Evolutionary conservation across 2,797 vertebrate genomes (phyloP).

Genomic region (Mormyrus hasselquistii): DNA sequence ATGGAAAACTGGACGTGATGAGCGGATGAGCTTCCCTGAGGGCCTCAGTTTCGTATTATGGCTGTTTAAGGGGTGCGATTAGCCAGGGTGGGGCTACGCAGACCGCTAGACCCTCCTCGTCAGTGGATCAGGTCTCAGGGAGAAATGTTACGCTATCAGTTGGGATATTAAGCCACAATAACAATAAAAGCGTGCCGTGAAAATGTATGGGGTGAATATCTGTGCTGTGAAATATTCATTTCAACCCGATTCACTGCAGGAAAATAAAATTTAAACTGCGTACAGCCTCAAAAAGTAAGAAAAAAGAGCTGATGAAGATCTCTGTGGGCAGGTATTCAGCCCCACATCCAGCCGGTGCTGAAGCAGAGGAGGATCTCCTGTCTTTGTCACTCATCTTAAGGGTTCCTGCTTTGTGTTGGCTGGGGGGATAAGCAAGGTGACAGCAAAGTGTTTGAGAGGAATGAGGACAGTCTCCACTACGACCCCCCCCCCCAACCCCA

Average conservation of each 20-base stretch:
- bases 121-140: background rate
- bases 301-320: background rate
- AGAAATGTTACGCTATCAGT: background rate
- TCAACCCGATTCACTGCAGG: background rate
- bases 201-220: background rate
- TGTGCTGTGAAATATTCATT: background rate
- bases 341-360: background rate
- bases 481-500: background rate
- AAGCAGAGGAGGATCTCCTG: background rate
- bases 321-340: background rate
- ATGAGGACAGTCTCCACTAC: background rate
- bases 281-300: background rate
- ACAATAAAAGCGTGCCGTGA: background rate
- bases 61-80: background rate
- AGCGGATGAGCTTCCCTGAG: background rate
- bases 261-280: background rate
- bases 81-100: background rate
- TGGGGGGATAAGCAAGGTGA: background rate
- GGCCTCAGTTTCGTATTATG: background rate
- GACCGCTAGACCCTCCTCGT: background rate
- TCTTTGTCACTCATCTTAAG: background rate
- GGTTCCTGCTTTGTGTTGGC: background rate
- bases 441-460: background rate
- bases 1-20: constrained; percentile 7
- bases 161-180: background rate